Evolutionary conservation across 2,113 vertebrate genomes (phyloP).

Genomic region (Hippocampus zosterae): DNA sequence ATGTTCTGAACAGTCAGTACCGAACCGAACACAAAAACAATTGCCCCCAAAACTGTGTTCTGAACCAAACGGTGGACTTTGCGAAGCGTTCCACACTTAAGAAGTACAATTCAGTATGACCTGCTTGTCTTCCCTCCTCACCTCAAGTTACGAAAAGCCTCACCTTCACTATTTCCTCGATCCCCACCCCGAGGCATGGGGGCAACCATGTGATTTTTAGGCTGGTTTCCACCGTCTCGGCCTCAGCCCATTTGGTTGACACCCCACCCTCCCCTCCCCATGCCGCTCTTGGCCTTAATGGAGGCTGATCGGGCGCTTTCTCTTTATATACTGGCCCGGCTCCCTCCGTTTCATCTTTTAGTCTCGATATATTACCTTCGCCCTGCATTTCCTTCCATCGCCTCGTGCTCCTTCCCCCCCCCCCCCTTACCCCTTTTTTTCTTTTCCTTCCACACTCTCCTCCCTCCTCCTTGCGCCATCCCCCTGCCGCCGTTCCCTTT

Average conservation of each 20-base stretch:
- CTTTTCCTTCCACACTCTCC: slow-evolving; percentile 9
- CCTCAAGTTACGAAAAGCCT: too few relatives aligned
- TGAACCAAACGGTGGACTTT: background rate
- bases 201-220: slow-evolving; percentile 65
- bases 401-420: slow-evolving; percentile 27
- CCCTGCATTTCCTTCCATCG: slow-evolving; percentile 28
- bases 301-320: slow-evolving; percentile 67
- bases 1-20: too few relatives aligned
- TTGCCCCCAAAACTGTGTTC: background rate
- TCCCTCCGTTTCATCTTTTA: slow-evolving; percentile 7
- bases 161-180: too few relatives aligned
- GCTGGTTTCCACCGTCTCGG: slow-evolving; percentile 75
- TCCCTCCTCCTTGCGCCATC: slow-evolving; percentile 50
- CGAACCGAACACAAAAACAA: background rate
- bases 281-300: slow-evolving; percentile 59
- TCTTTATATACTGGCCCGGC: slow-evolving; percentile 7
- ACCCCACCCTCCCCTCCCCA: slow-evolving; percentile 79
- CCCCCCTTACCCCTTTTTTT: slow-evolving; percentile 22
- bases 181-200: slow-evolving; percentile 14
- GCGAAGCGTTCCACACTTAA: background rate
- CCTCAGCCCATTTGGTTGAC: slow-evolving; percentile 48
- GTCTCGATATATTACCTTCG: slow-evolving; percentile 10
- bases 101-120: background rate
- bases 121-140: slow-evolving; percentile 16
- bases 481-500: slow-evolving; percentile 57